phyloP scores from a whole-genome alignment of 2,113 vertebrate genomes.

The Globicephala melas region DNA sequence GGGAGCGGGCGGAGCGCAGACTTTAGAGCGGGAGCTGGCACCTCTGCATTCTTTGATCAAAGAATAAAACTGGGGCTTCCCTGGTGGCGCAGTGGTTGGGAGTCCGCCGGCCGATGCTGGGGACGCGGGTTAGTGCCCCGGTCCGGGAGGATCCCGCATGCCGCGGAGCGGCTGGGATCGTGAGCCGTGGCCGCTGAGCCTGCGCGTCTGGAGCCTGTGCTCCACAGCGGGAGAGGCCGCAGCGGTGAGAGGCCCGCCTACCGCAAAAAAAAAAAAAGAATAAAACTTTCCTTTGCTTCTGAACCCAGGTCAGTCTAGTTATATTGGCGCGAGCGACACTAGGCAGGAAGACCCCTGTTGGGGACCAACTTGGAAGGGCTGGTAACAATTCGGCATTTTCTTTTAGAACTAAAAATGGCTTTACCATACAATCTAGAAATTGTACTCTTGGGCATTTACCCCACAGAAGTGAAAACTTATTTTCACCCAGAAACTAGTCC shows the following conservation, averaged over 20 bases:
- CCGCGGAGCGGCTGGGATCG: too few relatives aligned
- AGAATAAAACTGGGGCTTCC: background rate
- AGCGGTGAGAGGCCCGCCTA: too few relatives aligned
- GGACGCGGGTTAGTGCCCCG: too few relatives aligned
- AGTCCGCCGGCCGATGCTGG: background rate
- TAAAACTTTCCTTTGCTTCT: background rate
- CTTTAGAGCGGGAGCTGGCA: background rate
- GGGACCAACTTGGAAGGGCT: background rate
- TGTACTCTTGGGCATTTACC: background rate
- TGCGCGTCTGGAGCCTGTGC: too few relatives aligned
- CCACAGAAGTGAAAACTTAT: background rate
- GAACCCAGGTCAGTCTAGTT: background rate
- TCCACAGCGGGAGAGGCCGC: too few relatives aligned
- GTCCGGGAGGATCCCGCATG: too few relatives aligned
- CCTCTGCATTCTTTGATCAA: background rate
- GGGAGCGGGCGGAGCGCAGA: accelerated
- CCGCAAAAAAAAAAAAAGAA: background rate
- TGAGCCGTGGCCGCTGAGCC: too few relatives aligned
- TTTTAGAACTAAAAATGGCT: background rate
- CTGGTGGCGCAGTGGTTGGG: background rate
- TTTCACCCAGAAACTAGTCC: background rate
- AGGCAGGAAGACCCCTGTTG: background rate
- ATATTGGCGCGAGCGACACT: background rate
- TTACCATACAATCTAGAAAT: background rate
- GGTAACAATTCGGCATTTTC: background rate